Base-by-base conservation (phyloP, 2,113 vertebrate species). In the Puntigrus tetrazona region DNA sequence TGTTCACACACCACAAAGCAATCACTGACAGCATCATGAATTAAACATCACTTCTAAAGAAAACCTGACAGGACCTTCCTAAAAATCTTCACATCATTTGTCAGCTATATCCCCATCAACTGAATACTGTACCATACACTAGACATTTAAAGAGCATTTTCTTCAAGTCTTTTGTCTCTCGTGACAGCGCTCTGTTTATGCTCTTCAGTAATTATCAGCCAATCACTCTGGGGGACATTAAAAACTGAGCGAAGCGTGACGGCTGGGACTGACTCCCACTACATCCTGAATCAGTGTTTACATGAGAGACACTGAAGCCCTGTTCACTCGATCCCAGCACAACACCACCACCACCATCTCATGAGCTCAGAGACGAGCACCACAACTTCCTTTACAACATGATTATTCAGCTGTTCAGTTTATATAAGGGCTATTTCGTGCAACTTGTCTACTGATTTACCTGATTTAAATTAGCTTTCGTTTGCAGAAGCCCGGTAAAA, bases 251-350 rank as follows among this genome's bases (percentile, higher is more conserved):
- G 41, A 81, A 43, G 41, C 61, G 27, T 47, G 41, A 67, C 18
- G 4, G 16, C 41, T 22, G n/a, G 22, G 10, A 81, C 29, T 81
- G 13, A 67, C 41, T 67, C 78, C 59, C 61, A 45, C 78, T 43
- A 18, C 55, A 31, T 81, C 41, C 61, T 81, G 59, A 67, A 67
- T n/a, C 27, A 45, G 34, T 80, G 78, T 78, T 8, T 61, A 43
- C 76, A 78, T 38, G 31, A 38, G 50, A 59, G 75, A 78, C 75
- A 59, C 20, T 59, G 22, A 34, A 36, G 52, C 77, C 45, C n/a
- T 63, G 57, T 63, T 79, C 77, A 45, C 27, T 63, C 77, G 27
- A 77, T 57, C 18, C 55, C 1, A 43, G 77, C 55, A 78, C 36
- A 43, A 61, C n/a, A 43, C 43, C 55, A 78, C 55, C n/a, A 43